Percentiles rank a stretch among this genome's conserved stretches.
Conservation (phyloP, 2,797 vertebrate species). For the Oceanodroma leucorhoa region DNA sequence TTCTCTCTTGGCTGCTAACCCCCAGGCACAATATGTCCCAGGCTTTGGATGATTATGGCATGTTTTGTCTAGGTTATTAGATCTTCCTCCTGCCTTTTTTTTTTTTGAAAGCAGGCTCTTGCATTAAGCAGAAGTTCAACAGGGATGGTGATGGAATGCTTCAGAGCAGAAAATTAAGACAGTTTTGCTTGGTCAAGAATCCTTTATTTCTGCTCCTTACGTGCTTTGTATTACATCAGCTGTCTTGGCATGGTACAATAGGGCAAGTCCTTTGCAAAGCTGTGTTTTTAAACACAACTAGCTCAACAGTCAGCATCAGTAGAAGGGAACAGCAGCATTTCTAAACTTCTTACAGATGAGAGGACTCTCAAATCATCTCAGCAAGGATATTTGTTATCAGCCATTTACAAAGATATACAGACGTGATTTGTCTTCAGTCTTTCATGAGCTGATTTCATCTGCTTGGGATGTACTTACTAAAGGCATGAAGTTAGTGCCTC, state of each 20-base stretch:
- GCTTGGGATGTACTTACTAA: neutral
- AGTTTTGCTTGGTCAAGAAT: neutral
- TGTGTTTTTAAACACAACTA: neutral
- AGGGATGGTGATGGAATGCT: neutral
- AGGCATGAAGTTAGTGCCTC: neutral
- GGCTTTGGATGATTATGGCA: neutral
- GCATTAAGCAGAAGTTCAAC: neutral
- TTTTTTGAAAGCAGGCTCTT: neutral
- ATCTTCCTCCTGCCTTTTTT: neutral
- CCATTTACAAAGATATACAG: neutral
- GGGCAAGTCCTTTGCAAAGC: neutral
- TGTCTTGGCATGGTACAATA: neutral
- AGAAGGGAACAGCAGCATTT: neutral
- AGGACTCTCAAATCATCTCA: neutral
- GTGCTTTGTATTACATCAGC: neutral
- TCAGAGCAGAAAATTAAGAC: neutral
- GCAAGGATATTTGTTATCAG: neutral
- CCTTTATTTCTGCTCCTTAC: conserved; percentile 18
- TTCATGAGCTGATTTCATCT: neutral
- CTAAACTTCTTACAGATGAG: neutral
- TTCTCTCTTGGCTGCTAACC: neutral
- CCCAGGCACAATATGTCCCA: neutral
- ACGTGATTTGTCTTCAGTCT: neutral
- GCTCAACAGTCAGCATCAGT: neutral
- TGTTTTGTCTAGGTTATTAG: neutral